phyloP scores from a whole-genome alignment of 2,888 invertebrate species.

The Trichacis sp. region DNA sequence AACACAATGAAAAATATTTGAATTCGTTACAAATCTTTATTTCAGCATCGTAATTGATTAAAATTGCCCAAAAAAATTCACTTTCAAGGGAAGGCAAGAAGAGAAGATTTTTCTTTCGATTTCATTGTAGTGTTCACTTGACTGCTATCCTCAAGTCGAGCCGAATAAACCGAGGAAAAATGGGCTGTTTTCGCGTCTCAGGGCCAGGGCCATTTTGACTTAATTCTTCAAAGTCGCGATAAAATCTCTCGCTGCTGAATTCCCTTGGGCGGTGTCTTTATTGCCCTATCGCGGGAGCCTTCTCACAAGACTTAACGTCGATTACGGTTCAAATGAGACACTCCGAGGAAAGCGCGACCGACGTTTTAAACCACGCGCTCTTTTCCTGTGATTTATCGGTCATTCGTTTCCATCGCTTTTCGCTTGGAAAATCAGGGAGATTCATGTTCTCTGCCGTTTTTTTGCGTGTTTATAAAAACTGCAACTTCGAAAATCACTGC shows the following conservation, averaged over 20 bases:
- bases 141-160: too few species aligned
- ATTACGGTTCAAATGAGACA: conserved; percentile 3
- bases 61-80: too few species aligned
- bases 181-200: too few species aligned
- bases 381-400: background rate
- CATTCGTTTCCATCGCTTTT: background rate
- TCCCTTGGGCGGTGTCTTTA: conserved; percentile 5
- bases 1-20: too few species aligned
- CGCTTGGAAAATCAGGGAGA: background rate
- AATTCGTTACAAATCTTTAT: too few species aligned
- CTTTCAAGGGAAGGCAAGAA: too few species aligned
- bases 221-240: conserved; percentile 3
- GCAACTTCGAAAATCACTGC: too few species aligned
- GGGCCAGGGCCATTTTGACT: background rate
- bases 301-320: conserved; percentile 3
- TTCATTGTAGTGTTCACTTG: too few species aligned
- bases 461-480: background rate
- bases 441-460: background rate
- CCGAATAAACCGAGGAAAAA: too few species aligned
- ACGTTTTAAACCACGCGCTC: background rate
- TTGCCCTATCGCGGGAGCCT: background rate
- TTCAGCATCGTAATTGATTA: too few species aligned
- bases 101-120: too few species aligned
- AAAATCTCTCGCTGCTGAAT: conserved; percentile 5
- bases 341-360: background rate